Conservation (phyloP, 2,888 invertebrate genomes). For the Philonicus albiceps region DNA sequence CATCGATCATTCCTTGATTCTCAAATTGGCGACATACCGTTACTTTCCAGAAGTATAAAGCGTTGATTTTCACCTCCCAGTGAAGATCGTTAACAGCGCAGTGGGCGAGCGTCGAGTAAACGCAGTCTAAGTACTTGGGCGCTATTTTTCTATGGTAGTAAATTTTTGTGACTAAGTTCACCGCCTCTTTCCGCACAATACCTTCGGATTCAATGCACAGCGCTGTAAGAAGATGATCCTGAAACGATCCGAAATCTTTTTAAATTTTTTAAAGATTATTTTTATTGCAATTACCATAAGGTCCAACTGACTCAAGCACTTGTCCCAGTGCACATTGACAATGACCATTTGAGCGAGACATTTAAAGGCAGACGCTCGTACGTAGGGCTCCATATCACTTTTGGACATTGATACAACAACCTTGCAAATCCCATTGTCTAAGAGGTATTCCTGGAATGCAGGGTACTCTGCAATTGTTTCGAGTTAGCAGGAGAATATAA, state of each 20-base stretch:
- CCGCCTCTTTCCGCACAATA: constrained; percentile 78
- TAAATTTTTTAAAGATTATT: neutral
- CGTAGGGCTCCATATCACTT: constrained; percentile 77
- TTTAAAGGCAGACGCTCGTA: constrained; percentile 76
- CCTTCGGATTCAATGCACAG: constrained; percentile 77
- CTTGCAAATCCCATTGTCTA: constrained; percentile 71
- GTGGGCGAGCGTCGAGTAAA: constrained; percentile 72
- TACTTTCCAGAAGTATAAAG: constrained; percentile 76
- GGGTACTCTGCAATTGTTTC: constrained; percentile 71
- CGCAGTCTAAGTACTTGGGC: constrained; percentile 64
- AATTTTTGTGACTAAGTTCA: constrained; percentile 71
- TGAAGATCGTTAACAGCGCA: constrained; percentile 77
- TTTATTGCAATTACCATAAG: constrained; percentile 66
- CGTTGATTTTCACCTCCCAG: constrained; percentile 82
- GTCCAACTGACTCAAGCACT: constrained; percentile 67
- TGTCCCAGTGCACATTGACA: constrained; percentile 73
- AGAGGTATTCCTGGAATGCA: constrained; percentile 75
- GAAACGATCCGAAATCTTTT: constrained; percentile 49
- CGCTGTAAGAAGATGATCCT: constrained; percentile 67
- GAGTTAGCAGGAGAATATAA: neutral
- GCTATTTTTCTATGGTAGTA: constrained; percentile 72
- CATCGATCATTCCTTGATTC: constrained; percentile 86
- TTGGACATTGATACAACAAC: constrained; percentile 72
- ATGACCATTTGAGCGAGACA: constrained; percentile 75
- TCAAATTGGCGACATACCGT: constrained; percentile 72